A percentile compares a stretch with the other conserved stretches of the same genome.
phyloP scores from a whole-genome alignment of 2,113 vertebrate genomes.

The Indicator indicator region DNA sequence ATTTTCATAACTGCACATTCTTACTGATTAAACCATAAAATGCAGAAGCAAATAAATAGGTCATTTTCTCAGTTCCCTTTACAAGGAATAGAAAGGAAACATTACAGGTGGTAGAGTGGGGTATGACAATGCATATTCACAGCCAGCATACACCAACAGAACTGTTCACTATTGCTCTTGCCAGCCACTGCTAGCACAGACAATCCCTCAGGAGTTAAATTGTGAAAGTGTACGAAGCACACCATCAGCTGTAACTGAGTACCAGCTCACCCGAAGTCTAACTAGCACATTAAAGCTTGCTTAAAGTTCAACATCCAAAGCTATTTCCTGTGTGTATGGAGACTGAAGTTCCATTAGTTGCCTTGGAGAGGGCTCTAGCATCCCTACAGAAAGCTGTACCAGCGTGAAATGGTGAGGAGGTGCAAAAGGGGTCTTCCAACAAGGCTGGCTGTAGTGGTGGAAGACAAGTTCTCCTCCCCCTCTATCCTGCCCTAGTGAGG shows the following conservation, averaged over 20 bases:
- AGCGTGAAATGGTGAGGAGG: background rate
- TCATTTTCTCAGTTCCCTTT: background rate
- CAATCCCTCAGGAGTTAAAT: background rate
- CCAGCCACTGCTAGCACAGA: background rate
- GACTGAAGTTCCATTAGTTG: background rate
- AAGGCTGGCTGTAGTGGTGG: background rate
- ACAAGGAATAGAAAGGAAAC: background rate
- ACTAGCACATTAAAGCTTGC: background rate
- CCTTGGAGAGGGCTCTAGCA: background rate
- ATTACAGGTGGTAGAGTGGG: background rate
- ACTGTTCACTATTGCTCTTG: background rate
- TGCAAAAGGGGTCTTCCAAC: background rate
- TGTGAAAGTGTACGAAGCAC: background rate
- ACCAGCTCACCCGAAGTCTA: background rate
- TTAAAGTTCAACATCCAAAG: background rate
- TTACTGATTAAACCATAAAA: background rate
- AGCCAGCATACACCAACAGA: background rate
- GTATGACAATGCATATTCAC: background rate
- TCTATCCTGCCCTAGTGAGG: too few species aligned
- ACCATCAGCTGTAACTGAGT: background rate
- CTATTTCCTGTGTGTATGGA: background rate
- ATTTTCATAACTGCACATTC: background rate
- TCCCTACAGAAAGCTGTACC: background rate
- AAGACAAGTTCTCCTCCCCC: background rate
- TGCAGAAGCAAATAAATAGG: background rate